Evolutionary conservation across 1,140 invertebrate species (phyloP).

Genomic region (Pseudomyrmex concolor): DNA sequence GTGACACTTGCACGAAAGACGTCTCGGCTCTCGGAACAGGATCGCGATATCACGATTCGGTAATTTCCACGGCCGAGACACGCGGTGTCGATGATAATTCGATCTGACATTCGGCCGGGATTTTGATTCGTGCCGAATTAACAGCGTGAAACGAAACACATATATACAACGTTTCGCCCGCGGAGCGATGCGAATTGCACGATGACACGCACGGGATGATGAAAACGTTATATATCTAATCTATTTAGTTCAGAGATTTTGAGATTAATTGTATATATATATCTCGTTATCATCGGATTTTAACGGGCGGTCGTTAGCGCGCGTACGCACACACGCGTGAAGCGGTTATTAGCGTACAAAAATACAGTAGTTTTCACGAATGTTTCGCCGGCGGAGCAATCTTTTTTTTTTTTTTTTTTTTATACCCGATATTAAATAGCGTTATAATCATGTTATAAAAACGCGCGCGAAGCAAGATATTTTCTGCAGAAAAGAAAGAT

Average conservation of each 20-base stretch:
- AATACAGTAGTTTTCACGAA: not conserved
- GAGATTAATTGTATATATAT: slow-evolving; percentile 53
- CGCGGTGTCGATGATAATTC: slow-evolving; percentile 22
- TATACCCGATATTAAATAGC: slow-evolving; percentile 11
- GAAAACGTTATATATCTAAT: slow-evolving; percentile 38
- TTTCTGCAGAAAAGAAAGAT: slow-evolving; percentile 20
- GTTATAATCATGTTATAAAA: slow-evolving; percentile 3
- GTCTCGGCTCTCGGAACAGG: slow-evolving; percentile 39
- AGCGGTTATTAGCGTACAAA: not conserved
- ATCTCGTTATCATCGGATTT: slow-evolving; percentile 19
- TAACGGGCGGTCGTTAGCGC: not conserved
- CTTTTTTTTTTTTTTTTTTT: not conserved
- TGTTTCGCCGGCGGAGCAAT: not conserved
- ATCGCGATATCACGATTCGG: slow-evolving; percentile 28
- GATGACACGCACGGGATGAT: not conserved
- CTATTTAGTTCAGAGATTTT: slow-evolving; percentile 29
- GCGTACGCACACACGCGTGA: not conserved
- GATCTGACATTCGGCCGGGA: slow-evolving; percentile 41
- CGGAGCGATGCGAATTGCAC: slow-evolving; percentile 2
- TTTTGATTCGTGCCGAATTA: slow-evolving; percentile 44
- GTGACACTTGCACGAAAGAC: slow-evolving; percentile 52
- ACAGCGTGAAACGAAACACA: slow-evolving; percentile 55
- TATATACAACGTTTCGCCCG: not conserved
- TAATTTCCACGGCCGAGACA: slow-evolving; percentile 57
- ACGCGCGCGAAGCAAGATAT: not conserved